Base-by-base conservation (phyloP, 2,888 invertebrate species). In the Stegana nigrithorax region DNA sequence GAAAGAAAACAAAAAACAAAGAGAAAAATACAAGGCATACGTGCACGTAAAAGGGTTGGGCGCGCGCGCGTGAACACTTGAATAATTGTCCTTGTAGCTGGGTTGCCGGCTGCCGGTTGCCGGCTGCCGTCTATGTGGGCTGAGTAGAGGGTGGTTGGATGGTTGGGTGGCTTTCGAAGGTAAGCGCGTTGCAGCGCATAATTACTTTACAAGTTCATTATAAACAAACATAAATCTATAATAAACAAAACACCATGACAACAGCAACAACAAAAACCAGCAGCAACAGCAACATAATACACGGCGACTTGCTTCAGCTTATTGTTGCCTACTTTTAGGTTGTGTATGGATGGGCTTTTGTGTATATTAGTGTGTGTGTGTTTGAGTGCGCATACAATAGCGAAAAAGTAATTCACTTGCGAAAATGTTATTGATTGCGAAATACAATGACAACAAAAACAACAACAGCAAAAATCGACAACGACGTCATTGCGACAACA, bases 151-250 rank as follows among this genome's bases (percentile, higher is more conserved):
- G 42, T 42, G 42, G n/a, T 42, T 50, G 51, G n/a, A 39, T 8
- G 21, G 47, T 47, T 27, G 65, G 32, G 51, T 2, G 14, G 17
- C 50, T 68, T n/a, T n/a, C n/a, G n/a, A n/a, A n/a, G n/a, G n/a
- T n/a, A n/a, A n/a, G n/a, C 70, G 73, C 75, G 69, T 69, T 67
- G 69, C 72, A 73, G 67, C 73, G 83, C 82, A 84, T 83, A 84
- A 84, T 85, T 84, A 83, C 84, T 85, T 84, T 83, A 83, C 82
- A 84, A 84, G 84, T 83, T 85, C 83, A 85, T 84, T 84, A 84
- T 83, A 84, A 82, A 83, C 70, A 80, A 75, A 81, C 82, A 83
- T 84, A 83, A 83, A 84, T 84, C 82, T 81, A 80, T 79, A 74
- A 76, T 71, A 68, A 62, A 68, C 66, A 65, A 65, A 66, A 55